Evolutionary conservation across 2,888 invertebrate species (phyloP), one percentile per base, ranked within the genome.

Genomic region (Notodonta ziczac): DNA sequence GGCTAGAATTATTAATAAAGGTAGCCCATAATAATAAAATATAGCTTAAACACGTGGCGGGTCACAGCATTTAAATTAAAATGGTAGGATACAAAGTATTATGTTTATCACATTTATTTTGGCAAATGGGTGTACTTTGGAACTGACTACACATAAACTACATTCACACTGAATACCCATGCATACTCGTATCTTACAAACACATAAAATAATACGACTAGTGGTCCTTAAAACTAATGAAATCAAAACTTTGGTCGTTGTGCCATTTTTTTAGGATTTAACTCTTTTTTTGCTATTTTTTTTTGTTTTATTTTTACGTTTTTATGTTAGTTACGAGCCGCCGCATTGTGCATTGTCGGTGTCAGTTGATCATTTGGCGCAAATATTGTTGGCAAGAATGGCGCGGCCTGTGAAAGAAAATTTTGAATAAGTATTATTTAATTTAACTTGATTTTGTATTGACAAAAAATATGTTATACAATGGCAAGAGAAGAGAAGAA

Each of bases 211-310:
- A 73, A 76, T 78, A 87, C 84, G 87, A 90, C 89, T 91, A 91
- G 87, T 76, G 70, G 61, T 84, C 84, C 86, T 88, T 89, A 88
- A 83, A 81, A 81, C 72, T 85, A 87, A 83, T 79, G 73, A 86
- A 89, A 87, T 84, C 80, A 83, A 78, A 76, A 89, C 89, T 91
- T 93, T 92, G 93, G 93, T 93, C 93, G 91, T 92, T 91, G 93
- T 91, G 92, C 93, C 93, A 93, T 93, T 93, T 93, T 93, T 93
- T 93, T 91, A 80, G 73, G 74, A 77, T 90, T 93, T 93, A 91
- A 76, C 87, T 68, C 85, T 90, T 91, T 93, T 91, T 93, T 92
- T 90, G 56, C 35, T 65, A 65, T 70, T 82, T 82, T 79, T 77
- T 74, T 73, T 73, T 78, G 73, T 81, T 81, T 84, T 12, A 58